Evolutionary conservation across 2,797 vertebrate species (phyloP).

Genomic region (Neostethus bicornis): DNA sequence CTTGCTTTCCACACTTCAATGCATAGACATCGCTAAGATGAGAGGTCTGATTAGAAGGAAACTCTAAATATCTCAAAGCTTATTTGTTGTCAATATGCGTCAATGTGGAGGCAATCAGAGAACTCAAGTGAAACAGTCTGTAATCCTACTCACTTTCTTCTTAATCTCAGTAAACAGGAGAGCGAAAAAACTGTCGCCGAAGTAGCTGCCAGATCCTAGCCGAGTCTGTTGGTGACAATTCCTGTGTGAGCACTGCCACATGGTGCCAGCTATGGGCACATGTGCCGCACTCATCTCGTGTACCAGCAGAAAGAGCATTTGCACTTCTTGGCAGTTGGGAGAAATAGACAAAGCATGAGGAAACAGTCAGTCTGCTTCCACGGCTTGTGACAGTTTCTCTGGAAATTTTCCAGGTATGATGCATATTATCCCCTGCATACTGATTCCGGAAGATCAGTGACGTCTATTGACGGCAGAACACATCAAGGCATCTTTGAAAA

Average conservation of each 20-base stretch:
- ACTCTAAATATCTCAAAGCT: constrained; percentile 5
- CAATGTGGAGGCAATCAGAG: constrained; percentile 22
- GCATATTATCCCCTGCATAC: background rate
- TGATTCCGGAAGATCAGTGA: constrained; percentile 7
- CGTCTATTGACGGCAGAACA: background rate
- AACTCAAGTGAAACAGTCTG: constrained; percentile 35
- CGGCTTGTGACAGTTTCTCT: constrained; percentile 23
- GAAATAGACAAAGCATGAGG: constrained; percentile 61
- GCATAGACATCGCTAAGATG: background rate
- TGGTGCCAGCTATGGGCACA: constrained; percentile 60
- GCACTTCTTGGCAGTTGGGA: constrained; percentile 55
- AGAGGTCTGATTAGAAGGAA: background rate
- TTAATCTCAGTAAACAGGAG: constrained; percentile 61
- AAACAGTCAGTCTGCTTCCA: constrained; percentile 49
- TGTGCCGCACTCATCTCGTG: constrained; percentile 56
- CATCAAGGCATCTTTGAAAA: constrained; percentile 6
- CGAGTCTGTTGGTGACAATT: constrained; percentile 64
- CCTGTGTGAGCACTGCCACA: constrained; percentile 55
- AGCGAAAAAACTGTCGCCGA: constrained; percentile 45
- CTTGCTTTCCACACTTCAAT: background rate
- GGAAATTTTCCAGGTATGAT: constrained; percentile 34
- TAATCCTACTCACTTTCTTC: constrained; percentile 54
- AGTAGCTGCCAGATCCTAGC: constrained; percentile 51
- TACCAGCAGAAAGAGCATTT: constrained; percentile 64
- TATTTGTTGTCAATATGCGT: constrained; percentile 18